Evolutionary conservation across 2,888 invertebrate species (phyloP), one percentile per base, ranked within the genome.

Genomic region (Polydrusus tereticollis): DNA sequence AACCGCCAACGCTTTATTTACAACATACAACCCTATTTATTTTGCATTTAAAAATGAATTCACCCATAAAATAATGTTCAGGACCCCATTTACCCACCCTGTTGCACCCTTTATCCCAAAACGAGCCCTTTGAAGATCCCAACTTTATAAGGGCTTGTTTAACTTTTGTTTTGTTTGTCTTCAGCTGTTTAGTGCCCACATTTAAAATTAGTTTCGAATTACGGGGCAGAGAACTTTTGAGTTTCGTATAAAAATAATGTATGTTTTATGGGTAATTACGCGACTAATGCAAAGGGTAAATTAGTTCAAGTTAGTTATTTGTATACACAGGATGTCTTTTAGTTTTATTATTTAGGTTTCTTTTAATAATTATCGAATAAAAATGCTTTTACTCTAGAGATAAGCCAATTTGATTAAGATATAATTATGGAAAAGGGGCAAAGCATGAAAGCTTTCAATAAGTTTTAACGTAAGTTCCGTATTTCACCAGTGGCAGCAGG

Each of bases 111-210:
- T 62, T 62, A 33, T 45, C 10, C 59, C 41, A 4, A 41, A 41
- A 38, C 21, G 23, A 21, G 18, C 52, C 64, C 36, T 64, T 64
- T 38, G 23, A 38, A 26, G 52, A 21, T 57, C 58, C 21, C 21
- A 58, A 66, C 47, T 20, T 12, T 50, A 47, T 59, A 57, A 67
- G 67, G 67, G 67, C 59, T 59, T 67, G 59, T 67, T 67, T 67
- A 67, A 58, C 67, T 67, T 36, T 47, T 33, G 45, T 67, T 66
- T 67, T 67, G 67, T 67, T 67, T 67, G 45, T 59, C 58, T 59
- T 67, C 43, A 67, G 29, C 67, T 67, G 67, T 59, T 47, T 67
- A 59, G 50, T 47, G 55, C 59, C 58, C 58, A 45, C 45, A 59
- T 59, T 67, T 59, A 59, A 67, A 67, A 50, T 62, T 62, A 62